These are phyloP conservation scores for Venustaconcha ellipsiformis DNA, from an alignment of 1,140 invertebrate genomes.

Conservation along the genomic window DNA sequence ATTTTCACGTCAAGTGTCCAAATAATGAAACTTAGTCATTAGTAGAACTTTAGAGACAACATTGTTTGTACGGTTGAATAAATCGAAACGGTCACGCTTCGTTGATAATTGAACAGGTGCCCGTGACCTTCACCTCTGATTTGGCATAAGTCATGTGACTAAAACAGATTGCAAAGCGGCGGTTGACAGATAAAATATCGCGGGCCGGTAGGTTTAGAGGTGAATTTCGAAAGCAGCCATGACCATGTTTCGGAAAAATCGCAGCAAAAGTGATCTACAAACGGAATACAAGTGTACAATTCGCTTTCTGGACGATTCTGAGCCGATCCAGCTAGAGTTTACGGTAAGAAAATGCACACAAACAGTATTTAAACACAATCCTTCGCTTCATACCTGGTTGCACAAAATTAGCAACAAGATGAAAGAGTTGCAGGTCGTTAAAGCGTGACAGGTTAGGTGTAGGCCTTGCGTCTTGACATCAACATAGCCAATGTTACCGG, in stretches of 20 bases:
- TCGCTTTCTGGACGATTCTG: conserved; percentile 91
- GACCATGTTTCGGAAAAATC: conserved; percentile 61
- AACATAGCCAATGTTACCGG: too few species aligned
- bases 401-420: too few species aligned
- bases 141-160: conserved; percentile 46
- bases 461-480: too few species aligned
- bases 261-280: conserved; percentile 58
- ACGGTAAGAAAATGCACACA: conserved; percentile 75
- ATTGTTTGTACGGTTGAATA: neutral
- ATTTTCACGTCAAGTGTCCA: conserved; percentile 3
- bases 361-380: too few species aligned
- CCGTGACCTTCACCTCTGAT: conserved; percentile 30
- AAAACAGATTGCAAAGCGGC: conserved; percentile 25
- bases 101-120: conserved; percentile 14
- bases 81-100: neutral
- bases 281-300: conserved; percentile 89
- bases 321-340: conserved; percentile 95
- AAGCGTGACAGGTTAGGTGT: too few species aligned
- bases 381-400: too few species aligned
- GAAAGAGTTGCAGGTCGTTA: too few species aligned
- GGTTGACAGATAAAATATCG: conserved; percentile 28
- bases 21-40: neutral
- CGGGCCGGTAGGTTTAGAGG: conserved; percentile 17
- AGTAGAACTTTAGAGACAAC: conserved; percentile 2
- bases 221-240: conserved; percentile 27